These are phyloP conservation scores for Drosophila anceps DNA, from an alignment of 2,888 invertebrate species.

Conservation along the genomic window DNA sequence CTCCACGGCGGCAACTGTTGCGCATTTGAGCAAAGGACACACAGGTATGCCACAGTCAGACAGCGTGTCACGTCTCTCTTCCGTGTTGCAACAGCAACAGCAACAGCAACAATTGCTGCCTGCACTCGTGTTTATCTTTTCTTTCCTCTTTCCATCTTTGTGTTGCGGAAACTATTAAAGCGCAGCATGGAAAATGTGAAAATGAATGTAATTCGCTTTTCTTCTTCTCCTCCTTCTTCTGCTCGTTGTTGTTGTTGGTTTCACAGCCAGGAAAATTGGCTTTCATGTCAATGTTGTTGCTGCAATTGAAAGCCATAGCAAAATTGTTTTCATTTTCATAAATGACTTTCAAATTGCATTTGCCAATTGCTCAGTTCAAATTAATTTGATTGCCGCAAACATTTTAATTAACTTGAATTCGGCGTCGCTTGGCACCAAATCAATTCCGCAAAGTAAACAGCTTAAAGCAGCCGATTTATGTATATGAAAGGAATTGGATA, in stretches of 20 bases:
- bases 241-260: background rate
- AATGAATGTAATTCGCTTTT: conserved; percentile 68
- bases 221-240: conserved; percentile 17
- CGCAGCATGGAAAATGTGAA: conserved; percentile 74
- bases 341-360: conserved; percentile 41
- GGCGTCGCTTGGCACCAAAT: background rate
- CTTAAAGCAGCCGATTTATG: background rate
- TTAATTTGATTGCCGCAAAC: conserved; percentile 8
- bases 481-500: background rate
- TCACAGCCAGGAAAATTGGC: conserved; percentile 65
- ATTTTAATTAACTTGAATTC: conserved; percentile 19
- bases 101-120: conserved; percentile 23
- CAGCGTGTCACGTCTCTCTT: conserved; percentile 25
- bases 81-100: conserved; percentile 34
- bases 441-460: background rate
- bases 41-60: conserved; percentile 60
- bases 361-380: conserved; percentile 12
- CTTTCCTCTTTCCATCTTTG: conserved; percentile 11
- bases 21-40: conserved; percentile 75
- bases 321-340: conserved; percentile 73
- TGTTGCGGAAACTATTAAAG: conserved; percentile 73
- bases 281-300: conserved; percentile 55
- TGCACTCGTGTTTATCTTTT: conserved; percentile 7
- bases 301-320: conserved; percentile 63
- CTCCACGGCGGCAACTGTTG: conserved; percentile 71